Evolutionary conservation across 2,888 invertebrate species (phyloP), one percentile per base, ranked within the genome.

Genomic region (Metacarcinus magister): DNA sequence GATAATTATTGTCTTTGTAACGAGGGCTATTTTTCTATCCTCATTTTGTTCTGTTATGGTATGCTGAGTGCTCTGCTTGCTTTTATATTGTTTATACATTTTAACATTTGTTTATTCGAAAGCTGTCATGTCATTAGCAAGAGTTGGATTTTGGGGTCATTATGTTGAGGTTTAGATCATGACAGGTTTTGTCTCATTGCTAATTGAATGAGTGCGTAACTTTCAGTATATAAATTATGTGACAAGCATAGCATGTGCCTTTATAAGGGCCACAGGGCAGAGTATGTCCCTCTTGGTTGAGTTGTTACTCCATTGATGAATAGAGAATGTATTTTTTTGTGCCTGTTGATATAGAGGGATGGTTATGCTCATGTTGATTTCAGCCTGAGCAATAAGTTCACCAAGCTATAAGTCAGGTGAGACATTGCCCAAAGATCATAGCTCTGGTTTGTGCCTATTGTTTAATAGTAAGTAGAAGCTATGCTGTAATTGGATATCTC

Each of bases 391-490:
- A 32, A 87, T 87, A 10, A 87, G 19, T 75, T 39, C 39, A 87
- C 87, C 87, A 87, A 87, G 39, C 13, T 54, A 87, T 32, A n/a
- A n/a, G 75, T 75, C 75, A 75, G 87, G 87, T 87, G 87, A 87
- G 39, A 87, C 32, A 87, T 87, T 87, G 87, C 87, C 87, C 19
- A 87, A 87, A 87, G 87, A 39, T 87, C 87, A 39, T 87, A 87
- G 87, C 39, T 87, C 87, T 39, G 39, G 32, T 87, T 87, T 87
- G 87, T 87, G 87, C 87, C 87, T 87, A 32, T 87, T 87, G 39
- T 87, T 87, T 87, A 87, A 87, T 87, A 87, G 87, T 87, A 87
- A 87, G 87, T 87, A 87, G 87, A 87, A 87, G 87, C 87, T 87
- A 87, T 87, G 39, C 87, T 39, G 87, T 10, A 32, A 32, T 87